Evolutionary conservation across 2,113 vertebrate species (phyloP), one percentile per base, ranked within the genome.

Genomic region (Tachycineta bicolor): DNA sequence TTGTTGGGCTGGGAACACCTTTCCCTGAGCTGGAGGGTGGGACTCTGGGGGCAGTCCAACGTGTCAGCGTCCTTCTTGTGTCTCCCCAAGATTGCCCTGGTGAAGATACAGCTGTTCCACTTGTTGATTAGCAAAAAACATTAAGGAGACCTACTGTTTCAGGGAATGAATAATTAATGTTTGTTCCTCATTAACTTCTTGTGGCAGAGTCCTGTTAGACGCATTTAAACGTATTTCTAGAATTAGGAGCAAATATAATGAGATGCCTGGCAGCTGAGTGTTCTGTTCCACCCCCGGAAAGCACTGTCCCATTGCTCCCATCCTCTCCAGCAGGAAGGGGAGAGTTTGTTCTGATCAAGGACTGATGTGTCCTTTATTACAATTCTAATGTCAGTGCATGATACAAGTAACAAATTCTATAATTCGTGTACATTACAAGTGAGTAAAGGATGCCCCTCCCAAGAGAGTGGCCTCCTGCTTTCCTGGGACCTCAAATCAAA

Each of bases 121-220:
- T 97, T 97, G 97, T 97, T 98, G 97, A 98, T 98, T 97, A 98
- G 97, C 96, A 97, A 96, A 97, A 97, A 97, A 93, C 97, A 97
- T 96, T 97, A 97, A 96, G 97, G 95, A 97, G 97, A 92, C 94
- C 97, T 98, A 94, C 94, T 97, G 97, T 97, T 98, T 96, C 98
- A 97, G 86, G 71, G 19, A 59, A 84, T 98, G 93, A 97, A 98
- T 98, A 97, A 98, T 98, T 97, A 73, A 98, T 94, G 82, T 58
- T 65, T 94, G 90, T 68, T 97, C 92, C 97, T 98, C 97, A 97
- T 98, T 98, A 97, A 96, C 97, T 97, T 97, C 97, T 97, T 46
- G 95, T 91, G 96, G 94, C 96, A 62, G 89, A 97, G 93, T 96
- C 94, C 95, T 91, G 86, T 83, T 97, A 89, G 97, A 83, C 77